These are phyloP conservation scores for Plectrocnemia conspersa DNA, from an alignment of 1,140 invertebrate genomes.

Conservation along the genomic window DNA sequence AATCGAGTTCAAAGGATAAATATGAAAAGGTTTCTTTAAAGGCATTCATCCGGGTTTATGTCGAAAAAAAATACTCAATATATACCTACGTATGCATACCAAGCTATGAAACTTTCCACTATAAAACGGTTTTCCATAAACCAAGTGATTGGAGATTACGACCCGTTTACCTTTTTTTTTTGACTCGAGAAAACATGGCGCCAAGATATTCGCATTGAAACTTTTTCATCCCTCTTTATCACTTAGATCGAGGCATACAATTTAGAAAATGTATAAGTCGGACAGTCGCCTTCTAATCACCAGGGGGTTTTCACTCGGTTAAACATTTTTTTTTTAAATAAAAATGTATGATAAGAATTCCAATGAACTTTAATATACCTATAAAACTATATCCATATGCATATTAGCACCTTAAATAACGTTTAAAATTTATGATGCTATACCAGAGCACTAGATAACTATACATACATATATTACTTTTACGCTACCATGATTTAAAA, in stretches of 20 bases:
- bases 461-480: no score
- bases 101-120: no score
- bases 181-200: constrained; percentile 6
- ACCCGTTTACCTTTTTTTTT: constrained; percentile 17
- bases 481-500: no score
- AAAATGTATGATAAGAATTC: background rate
- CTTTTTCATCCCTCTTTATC: constrained; percentile 20
- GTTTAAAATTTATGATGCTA: no score
- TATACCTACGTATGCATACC: no score
- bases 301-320: background rate
- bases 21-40: background rate
- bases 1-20: background rate
- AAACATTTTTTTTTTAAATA: background rate
- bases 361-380: background rate
- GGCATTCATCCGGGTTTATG: no score
- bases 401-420: background rate
- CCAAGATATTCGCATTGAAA: constrained; percentile 4
- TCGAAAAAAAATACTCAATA: no score
- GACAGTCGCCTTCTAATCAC: background rate
- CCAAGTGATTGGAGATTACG: constrained; percentile 18
- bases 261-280: background rate
- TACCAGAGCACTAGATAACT: no score
- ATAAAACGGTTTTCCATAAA: constrained; percentile 19
- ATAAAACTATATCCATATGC: background rate
- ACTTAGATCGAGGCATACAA: constrained; percentile 12